These are phyloP conservation scores for Torymus tubicola DNA, from an alignment of 2,888 invertebrate species.

Conservation along the genomic window DNA sequence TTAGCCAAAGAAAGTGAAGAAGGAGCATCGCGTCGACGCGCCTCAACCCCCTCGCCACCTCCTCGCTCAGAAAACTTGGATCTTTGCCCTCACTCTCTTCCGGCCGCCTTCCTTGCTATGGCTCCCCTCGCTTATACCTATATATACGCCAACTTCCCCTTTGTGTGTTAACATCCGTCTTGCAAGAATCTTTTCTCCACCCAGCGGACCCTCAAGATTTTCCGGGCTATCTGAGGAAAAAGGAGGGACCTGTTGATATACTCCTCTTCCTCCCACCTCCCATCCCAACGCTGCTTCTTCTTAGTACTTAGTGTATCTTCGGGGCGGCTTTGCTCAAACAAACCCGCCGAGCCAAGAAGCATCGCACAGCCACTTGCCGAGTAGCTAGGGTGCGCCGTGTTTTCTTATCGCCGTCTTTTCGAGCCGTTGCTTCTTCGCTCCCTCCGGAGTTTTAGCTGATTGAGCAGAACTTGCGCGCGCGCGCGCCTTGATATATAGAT, in stretches of 20 bases:
- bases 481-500: too few species aligned
- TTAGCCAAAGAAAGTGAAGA: conserved; percentile 66
- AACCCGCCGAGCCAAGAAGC: background rate
- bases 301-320: conserved; percentile 9
- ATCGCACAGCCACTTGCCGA: conserved; percentile 8
- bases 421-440: conserved; percentile 31
- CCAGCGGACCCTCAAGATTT: conserved; percentile 65
- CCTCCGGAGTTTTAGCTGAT: conserved; percentile 7
- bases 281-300: background rate
- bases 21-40: conserved; percentile 50
- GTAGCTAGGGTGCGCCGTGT: conserved; percentile 58
- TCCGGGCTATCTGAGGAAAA: conserved; percentile 62
- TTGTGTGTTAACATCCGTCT: conserved; percentile 54
- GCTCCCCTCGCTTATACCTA: conserved; percentile 9
- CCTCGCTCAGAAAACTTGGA: conserved; percentile 44
- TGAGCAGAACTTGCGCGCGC: background rate
- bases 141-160: conserved; percentile 13
- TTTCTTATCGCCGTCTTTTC: conserved; percentile 63
- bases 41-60: too few species aligned
- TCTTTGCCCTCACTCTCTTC: conserved; percentile 44
- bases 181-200: conserved; percentile 42
- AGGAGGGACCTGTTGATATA: conserved; percentile 70
- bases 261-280: conserved; percentile 58
- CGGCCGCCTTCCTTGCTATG: conserved; percentile 49
- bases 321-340: conserved; percentile 14